Conservation (phyloP, 2,888 invertebrate species). For the Drosophila lutescens region DNA sequence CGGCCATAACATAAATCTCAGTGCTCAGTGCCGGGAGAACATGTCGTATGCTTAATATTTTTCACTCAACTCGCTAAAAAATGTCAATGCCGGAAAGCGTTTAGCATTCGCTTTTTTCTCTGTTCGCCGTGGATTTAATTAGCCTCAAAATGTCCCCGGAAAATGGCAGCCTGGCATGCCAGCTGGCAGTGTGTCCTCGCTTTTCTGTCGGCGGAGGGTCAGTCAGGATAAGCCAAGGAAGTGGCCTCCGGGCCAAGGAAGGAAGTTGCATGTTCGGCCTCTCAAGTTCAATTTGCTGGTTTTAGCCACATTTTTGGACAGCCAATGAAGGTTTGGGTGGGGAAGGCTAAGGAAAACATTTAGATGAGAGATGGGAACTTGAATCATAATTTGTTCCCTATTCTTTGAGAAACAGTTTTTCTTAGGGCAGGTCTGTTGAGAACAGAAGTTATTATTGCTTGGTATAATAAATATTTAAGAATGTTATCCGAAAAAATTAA, state of each 20-base stretch:
- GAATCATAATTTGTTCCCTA: background rate
- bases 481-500: too few species aligned
- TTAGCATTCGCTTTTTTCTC: constrained; percentile 63
- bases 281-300: constrained; percentile 74
- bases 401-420: background rate
- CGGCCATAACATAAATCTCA: constrained; percentile 43
- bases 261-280: constrained; percentile 74
- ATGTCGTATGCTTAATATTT: constrained; percentile 72
- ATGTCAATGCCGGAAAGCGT: constrained; percentile 77
- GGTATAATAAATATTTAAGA: too few species aligned
- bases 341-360: background rate
- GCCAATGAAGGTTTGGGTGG: background rate
- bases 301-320: constrained; percentile 22
- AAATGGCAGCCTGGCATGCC: constrained; percentile 69
- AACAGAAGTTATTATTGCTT: too few species aligned
- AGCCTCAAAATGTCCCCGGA: constrained; percentile 64
- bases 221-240: constrained; percentile 62
- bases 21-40: constrained; percentile 35
- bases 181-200: constrained; percentile 45
- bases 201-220: constrained; percentile 3
- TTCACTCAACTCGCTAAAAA: constrained; percentile 41
- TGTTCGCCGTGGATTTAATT: constrained; percentile 67
- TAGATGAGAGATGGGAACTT: background rate
- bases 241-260: constrained; percentile 43
- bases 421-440: too few species aligned